Percentiles rank a stretch among this genome's conserved stretches.
These are phyloP conservation scores for Eucera pruinosa DNA, from an alignment of 2,888 invertebrate genomes.

Conservation along the genomic window DNA sequence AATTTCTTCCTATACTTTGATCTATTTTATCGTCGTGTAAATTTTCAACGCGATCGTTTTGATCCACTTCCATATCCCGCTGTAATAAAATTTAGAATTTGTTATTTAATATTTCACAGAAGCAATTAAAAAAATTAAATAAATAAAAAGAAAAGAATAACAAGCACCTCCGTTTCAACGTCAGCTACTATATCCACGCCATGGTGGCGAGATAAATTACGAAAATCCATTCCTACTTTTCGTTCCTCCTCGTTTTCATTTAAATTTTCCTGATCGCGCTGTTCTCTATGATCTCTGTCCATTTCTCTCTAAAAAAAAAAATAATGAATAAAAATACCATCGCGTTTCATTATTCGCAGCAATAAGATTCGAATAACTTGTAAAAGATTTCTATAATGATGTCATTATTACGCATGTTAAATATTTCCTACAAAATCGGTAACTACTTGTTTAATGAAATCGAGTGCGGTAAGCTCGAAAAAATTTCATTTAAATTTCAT, in stretches of 20 bases:
- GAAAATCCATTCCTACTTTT: slow-evolving; percentile 77
- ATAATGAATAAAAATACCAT: slow-evolving; percentile 8
- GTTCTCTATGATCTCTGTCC: slow-evolving; percentile 79
- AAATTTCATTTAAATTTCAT: slow-evolving; percentile 3
- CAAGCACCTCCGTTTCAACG: slow-evolving; percentile 71
- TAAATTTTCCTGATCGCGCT: slow-evolving; percentile 75
- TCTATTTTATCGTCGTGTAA: slow-evolving; percentile 79
- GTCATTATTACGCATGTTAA: slow-evolving; percentile 22
- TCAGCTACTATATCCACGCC: slow-evolving; percentile 71
- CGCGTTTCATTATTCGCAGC: not conserved
- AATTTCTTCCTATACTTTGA: slow-evolving; percentile 78
- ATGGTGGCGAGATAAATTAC: slow-evolving; percentile 75
- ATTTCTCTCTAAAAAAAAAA: slow-evolving; percentile 75
- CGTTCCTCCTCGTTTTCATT: slow-evolving; percentile 76
- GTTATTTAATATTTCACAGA: not conserved
- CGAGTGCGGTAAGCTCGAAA: not conserved
- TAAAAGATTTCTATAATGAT: slow-evolving; percentile 36
- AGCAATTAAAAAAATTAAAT: not conserved
- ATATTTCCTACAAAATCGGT: slow-evolving; percentile 43
- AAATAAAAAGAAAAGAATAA: no score
- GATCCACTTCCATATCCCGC: slow-evolving; percentile 77
- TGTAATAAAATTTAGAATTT: slow-evolving; percentile 48
- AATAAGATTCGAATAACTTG: not conserved
- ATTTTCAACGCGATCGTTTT: slow-evolving; percentile 76
- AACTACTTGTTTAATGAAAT: slow-evolving; percentile 17